Base-by-base conservation (phyloP, 2,113 vertebrate genomes). In the Dunckerocampus dactyliophorus region DNA sequence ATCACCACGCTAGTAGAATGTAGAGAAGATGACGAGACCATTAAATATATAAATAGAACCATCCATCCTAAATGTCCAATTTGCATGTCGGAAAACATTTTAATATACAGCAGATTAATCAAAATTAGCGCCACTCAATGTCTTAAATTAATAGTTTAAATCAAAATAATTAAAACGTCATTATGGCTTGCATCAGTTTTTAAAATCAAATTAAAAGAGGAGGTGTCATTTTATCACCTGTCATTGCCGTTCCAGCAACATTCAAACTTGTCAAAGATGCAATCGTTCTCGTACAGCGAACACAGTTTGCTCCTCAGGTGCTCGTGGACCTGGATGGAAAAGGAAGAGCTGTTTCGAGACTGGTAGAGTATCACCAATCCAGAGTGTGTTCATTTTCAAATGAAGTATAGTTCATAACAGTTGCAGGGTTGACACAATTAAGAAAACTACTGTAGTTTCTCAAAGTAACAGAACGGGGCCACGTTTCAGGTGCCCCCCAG, bases 1-100 rank as follows among this genome's bases (percentile, higher is more conserved):
- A 99, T 98, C 85, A 96, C 95, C 71, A 98, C 93, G 34, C 96
- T 99, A 87, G 1, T 1, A 8, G 31, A 0, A 9, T 13, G 20
- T 20, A 21, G 24, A 24, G 11, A 42, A 19, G 12, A 1, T 8
- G 10, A 19, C 1, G 11, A 43, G 34, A 6, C 15, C 51, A 65
- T 19, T 56, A 12, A 34, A 34, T 8, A 34, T 34, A 5, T 34
- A 34, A 34, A 5, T 34, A 34, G 3, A 5, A 34, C 7, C 31
- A 28, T 28, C 24, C 24, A 28, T 2, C 24, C 24, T 3, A 28
- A 28, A 28, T 28, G 24, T 28, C 24, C 24, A 28, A 28, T 34
- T 7, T 34, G 31, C 31, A 34, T 34, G 31, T 34, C 31, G 31
- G 31, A 34, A 5, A 34, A 34, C 31, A 34, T 34, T 34, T 34